Conservation (phyloP, 1,140 invertebrate species). For the Ectropis grisescens region DNA sequence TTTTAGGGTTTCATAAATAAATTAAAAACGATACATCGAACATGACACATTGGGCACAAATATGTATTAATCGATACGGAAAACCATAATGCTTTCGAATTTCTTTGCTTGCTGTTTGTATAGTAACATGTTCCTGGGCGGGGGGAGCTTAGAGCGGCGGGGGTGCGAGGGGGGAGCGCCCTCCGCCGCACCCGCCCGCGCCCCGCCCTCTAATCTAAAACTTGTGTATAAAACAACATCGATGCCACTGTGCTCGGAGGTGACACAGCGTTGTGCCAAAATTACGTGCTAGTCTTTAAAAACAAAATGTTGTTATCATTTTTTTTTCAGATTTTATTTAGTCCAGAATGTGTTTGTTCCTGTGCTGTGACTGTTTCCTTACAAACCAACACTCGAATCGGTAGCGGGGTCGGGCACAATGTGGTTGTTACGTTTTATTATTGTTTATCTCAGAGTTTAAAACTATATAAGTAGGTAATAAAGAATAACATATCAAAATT, state of each 20-base stretch:
- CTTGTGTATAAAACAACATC: conserved; percentile 55
- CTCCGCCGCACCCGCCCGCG: neutral
- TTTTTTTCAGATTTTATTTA: conserved; percentile 70
- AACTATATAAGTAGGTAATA: no score
- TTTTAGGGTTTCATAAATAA: conserved; percentile 56
- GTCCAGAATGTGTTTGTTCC: conserved; percentile 68
- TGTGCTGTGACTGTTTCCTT: conserved; percentile 59
- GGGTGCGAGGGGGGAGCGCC: neutral
- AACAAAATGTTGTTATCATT: conserved; percentile 67
- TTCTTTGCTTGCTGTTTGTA: conserved; percentile 44
- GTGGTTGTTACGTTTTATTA: conserved; percentile 23
- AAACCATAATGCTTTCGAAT: conserved; percentile 38
- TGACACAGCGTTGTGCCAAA: conserved; percentile 65
- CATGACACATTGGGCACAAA: conserved; percentile 68
- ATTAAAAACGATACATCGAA: conserved; percentile 64
- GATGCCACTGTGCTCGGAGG: conserved; percentile 46
- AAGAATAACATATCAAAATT: no score
- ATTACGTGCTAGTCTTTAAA: conserved; percentile 67
- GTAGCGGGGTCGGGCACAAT: conserved; percentile 20
- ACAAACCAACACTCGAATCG: conserved; percentile 59
- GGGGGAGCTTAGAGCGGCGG: conserved; percentile 20
- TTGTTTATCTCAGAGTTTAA: neutral
- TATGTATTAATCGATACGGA: conserved; percentile 24
- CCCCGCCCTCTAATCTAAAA: conserved; percentile 10
- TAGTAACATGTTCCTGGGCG: conserved; percentile 35